Evolutionary conservation across 2,113 vertebrate species (phyloP), one percentile per base, ranked within the genome.

Genomic region (Halichoeres trimaculatus): DNA sequence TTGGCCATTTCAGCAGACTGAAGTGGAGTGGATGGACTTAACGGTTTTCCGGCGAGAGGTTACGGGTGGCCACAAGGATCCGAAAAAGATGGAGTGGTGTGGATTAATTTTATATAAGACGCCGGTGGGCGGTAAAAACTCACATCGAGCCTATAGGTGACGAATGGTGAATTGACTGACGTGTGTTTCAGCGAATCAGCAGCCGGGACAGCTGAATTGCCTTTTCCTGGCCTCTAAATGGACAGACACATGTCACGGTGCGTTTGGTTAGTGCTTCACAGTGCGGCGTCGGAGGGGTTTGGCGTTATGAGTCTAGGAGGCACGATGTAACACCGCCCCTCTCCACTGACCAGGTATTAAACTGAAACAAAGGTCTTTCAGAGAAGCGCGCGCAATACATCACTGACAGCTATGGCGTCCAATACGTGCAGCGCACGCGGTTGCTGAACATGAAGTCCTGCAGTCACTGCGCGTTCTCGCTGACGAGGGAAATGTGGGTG

Each of bases 1-100:
- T 2, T 75, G 4, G 86, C 17, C 95, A 96, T 95, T 34, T 74
- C 41, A 61, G 74, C 70, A 36, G 47, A 7, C 10, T 13, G 41
- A 22, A 6, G 7, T 5, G 43, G 59, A 66, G 52, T 8, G 1
- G 6, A 22, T 22, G 9, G 45, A 60, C 52, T 60, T 5, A 13
- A 1, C 11, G 22, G 52, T 10, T 77, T 60, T 63, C 66, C 52
- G 48, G 64, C 0, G 20, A 54, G 1, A 0, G 4, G 11, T 51
- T 43, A 8, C 69, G 1, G 12, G 1, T 22, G 34, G 41, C 62
- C 69, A 53, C 73, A 63, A 70, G 23, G 40, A 85, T 52, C 69
- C 73, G 83, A 85, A 83, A 84, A 91, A 89, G 85, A 90, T 57
- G 84, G 70, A 3, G 5, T 10, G 0, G 7, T 1, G 38, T 10